Base-by-base conservation (phyloP, 1,140 invertebrate species). In the Trachelipus rathkii region DNA sequence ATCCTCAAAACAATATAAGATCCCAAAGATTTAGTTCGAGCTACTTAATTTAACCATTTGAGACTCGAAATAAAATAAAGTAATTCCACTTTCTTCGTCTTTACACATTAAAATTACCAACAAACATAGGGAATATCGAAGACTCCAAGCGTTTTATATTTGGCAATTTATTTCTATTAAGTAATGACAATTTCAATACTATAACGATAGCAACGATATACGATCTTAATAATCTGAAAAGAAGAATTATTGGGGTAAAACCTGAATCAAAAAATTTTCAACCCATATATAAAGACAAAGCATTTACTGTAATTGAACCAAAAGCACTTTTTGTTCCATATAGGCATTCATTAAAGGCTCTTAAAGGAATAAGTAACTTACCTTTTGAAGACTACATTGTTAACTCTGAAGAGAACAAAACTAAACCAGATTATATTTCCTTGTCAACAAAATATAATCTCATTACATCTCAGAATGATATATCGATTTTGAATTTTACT, bases 131-230 rank as follows among this genome's bases (percentile, higher is more conserved):
- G 33, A 33, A 3, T 46, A 71, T 78, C 15, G 77, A 81, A 46
- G 75, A 67, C 15, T 86, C 87, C 0, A 89, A 89, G 82, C 84
- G 89, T 71, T 87, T 94, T 44, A 87, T 93, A 82, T 89, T 85
- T 84, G 92, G 92, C 0, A 90, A 91, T 0, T 84, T 94, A n/a
- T 80, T 94, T 0, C 88, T 91, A 77, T 87, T 95, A 43, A 91
- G 91, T 0, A 84, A 80, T 10, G 88, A 92, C 82, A 86, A 90
- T 70, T 94, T 93, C 83, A 84, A 87, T 44, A 88, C 87, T 46
- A 88, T 92, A 80, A 92, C 88, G 19, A 89, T 88, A 0, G 89
- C 94, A 23, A 82, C 86, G 7, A 86, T 91, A 44, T 85, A 90
- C 67, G 86, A 91, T 53, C 11, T 13, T 15, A 0, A 87, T 45